Evolutionary conservation across 2,797 vertebrate species (phyloP), one percentile per base, ranked within the genome.

Genomic region (Mormyrops boulengeri): DNA sequence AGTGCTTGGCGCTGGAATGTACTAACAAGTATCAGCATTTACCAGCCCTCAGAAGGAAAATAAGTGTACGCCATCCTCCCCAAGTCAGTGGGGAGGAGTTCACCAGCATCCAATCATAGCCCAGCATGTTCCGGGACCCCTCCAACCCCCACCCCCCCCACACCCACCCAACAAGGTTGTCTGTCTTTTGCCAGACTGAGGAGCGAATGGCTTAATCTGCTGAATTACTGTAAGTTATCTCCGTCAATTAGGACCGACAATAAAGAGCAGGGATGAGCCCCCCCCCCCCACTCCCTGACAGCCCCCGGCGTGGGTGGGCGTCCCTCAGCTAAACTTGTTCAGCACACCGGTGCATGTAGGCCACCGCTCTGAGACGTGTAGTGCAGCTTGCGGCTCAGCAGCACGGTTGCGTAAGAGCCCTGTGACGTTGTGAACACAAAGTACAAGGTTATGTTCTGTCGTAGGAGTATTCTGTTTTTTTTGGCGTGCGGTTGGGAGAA

Each of bases 141-240:
- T 8, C 77, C 52, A 17, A 19, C 14, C 1, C 73, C 73, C 34
- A 34, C 19, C 38, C 26, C 2, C 66, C 62, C 7, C 26, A n/a
- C 22, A 19, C 69, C 88, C 86, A 1, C 41, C 84, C 19, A 66
- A 60, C 53, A 19, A 92, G 92, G 92, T 90, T 90, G 93, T 93
- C 94, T 93, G 92, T 94, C 92, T 95, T 92, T 92, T 94, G 93
- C 94, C 93, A 95, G 94, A 92, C 91, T 92, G 93, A 92, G 92
- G 93, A 94, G 93, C 91, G 93, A 95, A 95, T 92, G 92, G 94
- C 94, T 93, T 94, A 93, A 94, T 95, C 94, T 95, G 94, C 95
- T 94, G 93, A 95, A 95, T 94, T 93, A 93, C 93, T 94, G 91
- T 92, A 95, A 94, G 93, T 94, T 94, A 94, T 94, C 94, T 93